Percentiles rank a stretch among this genome's conserved stretches.
Evolutionary conservation across 2,888 invertebrate genomes (phyloP).

Genomic region (Xanthia togata): DNA sequence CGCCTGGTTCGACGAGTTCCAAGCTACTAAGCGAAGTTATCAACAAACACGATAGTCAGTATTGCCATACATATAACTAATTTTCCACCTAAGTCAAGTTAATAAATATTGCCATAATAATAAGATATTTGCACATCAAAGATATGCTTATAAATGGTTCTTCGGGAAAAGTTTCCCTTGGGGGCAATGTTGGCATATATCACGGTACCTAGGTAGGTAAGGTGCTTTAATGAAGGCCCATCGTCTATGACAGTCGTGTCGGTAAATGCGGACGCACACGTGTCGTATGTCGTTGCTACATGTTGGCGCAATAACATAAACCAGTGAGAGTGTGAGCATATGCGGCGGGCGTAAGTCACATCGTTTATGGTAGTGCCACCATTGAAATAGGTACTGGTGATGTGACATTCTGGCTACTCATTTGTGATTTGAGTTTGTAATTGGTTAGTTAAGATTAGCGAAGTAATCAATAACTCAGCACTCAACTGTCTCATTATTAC

Average conservation of each 20-base stretch:
- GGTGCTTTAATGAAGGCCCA: background rate
- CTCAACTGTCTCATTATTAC: slow-evolving; percentile 2
- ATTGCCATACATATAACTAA: too few species aligned
- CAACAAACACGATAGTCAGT: too few species aligned
- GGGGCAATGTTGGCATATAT: too few species aligned
- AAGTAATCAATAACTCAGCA: background rate
- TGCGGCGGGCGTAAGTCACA: background rate
- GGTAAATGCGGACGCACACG: background rate
- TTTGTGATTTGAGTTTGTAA: background rate
- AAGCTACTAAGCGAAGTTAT: too few species aligned
- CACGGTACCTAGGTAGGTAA: too few species aligned
- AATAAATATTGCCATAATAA: too few species aligned
- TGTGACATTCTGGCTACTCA: background rate
- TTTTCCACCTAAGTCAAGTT: too few species aligned
- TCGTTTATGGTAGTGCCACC: background rate
- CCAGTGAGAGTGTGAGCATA: background rate
- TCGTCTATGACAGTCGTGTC: background rate
- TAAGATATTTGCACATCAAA: too few species aligned
- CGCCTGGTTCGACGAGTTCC: too few species aligned
- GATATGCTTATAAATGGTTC: too few species aligned
- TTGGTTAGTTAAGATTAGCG: background rate
- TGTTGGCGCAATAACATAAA: background rate
- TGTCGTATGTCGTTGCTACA: background rate
- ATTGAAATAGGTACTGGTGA: background rate
- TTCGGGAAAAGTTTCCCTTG: too few species aligned